Evolutionary conservation across 2,888 invertebrate genomes (phyloP).

Genomic region (Bimastos eiseni): DNA sequence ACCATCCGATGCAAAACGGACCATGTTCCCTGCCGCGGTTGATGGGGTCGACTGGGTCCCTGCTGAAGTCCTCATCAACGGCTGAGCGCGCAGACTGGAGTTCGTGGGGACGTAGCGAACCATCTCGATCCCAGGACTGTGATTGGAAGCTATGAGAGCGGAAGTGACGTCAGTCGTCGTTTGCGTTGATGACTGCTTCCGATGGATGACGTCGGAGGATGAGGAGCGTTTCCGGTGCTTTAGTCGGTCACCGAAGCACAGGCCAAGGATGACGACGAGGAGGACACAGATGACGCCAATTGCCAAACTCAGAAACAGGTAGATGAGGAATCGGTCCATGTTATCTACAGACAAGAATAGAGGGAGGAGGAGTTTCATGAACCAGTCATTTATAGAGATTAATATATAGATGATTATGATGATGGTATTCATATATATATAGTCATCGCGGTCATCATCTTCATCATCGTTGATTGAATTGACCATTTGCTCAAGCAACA

Average conservation of each 20-base stretch:
- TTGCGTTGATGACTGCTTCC: slow-evolving; percentile 1
- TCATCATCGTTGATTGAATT: not conserved
- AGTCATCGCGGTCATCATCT: not conserved
- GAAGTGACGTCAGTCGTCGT: slow-evolving; percentile 3
- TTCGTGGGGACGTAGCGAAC: not conserved
- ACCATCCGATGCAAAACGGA: not conserved
- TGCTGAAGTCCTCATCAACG: not conserved
- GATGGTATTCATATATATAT: not conserved
- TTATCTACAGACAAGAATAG: not conserved
- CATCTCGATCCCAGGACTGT: not conserved
- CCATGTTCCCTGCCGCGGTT: not conserved
- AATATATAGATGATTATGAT: not conserved
- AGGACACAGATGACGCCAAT: slow-evolving; percentile 14
- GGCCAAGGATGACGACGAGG: slow-evolving; percentile 14
- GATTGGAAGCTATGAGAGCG: not conserved
- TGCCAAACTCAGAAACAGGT: not conserved
- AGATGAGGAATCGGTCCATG: slow-evolving; percentile 22
- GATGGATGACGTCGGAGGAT: not conserved
- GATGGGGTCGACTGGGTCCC: not conserved
- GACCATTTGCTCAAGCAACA: no score
- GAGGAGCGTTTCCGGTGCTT: not conserved
- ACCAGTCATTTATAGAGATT: not conserved
- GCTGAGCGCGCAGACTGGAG: not conserved
- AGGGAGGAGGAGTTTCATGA: not conserved
- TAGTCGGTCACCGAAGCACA: not conserved